Percentiles rank a stretch among this genome's conserved stretches.
phyloP scores from a whole-genome alignment of 2,113 vertebrate species.

The Lepus europaeus region DNA sequence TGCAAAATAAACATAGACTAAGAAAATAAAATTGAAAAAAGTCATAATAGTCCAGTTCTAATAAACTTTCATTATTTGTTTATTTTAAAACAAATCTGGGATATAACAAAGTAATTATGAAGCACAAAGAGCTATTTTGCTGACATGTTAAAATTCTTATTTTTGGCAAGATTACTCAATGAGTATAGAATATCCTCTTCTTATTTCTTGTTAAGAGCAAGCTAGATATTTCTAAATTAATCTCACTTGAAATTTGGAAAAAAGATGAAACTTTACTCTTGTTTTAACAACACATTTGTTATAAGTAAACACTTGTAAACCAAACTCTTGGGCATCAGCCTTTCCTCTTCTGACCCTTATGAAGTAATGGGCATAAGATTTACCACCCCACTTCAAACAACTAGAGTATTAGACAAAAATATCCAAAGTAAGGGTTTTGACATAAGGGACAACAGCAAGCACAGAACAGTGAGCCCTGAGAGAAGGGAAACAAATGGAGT shows the following conservation, averaged over 20 bases:
- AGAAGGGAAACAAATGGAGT: background rate
- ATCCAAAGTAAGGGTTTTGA: background rate
- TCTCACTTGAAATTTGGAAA: background rate
- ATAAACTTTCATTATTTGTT: background rate
- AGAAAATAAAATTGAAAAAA: background rate
- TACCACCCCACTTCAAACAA: background rate
- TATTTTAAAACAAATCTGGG: background rate
- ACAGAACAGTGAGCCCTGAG: background rate
- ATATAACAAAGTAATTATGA: background rate
- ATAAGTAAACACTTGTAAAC: background rate
- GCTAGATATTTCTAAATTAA: background rate
- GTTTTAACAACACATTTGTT: background rate
- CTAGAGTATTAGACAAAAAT: background rate
- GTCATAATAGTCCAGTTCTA: background rate
- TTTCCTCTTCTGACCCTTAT: background rate
- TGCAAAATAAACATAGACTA: conserved; percentile 26
- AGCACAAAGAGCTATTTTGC: conserved; percentile 3
- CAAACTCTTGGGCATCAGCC: background rate
- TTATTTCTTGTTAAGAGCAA: background rate
- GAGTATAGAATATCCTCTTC: background rate
- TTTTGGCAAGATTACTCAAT: background rate
- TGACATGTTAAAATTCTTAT: background rate
- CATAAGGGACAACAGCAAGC: background rate
- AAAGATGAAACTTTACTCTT: background rate
- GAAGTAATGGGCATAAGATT: background rate